Evolutionary conservation across 1,140 invertebrate species (phyloP), one percentile per base, ranked within the genome.

Genomic region (Maconellicoccus hirsutus): DNA sequence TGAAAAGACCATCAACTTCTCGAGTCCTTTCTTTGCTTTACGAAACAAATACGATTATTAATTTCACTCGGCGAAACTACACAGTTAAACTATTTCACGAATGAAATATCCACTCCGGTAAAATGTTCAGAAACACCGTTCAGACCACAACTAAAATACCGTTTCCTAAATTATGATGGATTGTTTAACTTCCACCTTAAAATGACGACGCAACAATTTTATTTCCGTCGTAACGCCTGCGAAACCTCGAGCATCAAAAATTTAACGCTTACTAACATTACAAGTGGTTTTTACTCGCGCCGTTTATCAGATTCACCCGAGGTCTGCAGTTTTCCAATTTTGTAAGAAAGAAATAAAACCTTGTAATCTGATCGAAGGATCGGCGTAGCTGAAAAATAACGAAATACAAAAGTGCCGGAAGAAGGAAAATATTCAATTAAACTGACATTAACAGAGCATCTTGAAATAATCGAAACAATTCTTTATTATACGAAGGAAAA

Each of bases 361-460:
- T 33, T 12, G 29, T 33, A 33, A 33, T 33, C 29, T 12, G 29
- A 33, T 33, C 29, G 3, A 33, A 3, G 29, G 12, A 16, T 52
- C 16, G n/a, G 42, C 16, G 42, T 52, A 19, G 6, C 6, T 8
- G n/a, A 14, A 52, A 52, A 52, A 52, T 19, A 14, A 52, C 42
- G n/a, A 14, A 19, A 52, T 16, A 16, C 42, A 16, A 52, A 16
- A 33, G 4, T 33, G 42, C 3, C 42, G 42, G 3, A 14, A 52
- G n/a, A 52, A 52, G 42, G n/a, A 52, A 52, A 52, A 52, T 16
- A 52, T 52, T 52, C 42, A 52, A 52, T 52, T 52, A 52, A 52
- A 52, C 42, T 52, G 42, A 52, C 42, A 52, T 52, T 19, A 52
- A 52, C 42, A 52, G 42, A 16, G 42, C n/a, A 52, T 52, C n/a